These are phyloP conservation scores for Rhinopomastus cyanomelas DNA, from an alignment of 2,113 vertebrate species.

Conservation along the genomic window DNA sequence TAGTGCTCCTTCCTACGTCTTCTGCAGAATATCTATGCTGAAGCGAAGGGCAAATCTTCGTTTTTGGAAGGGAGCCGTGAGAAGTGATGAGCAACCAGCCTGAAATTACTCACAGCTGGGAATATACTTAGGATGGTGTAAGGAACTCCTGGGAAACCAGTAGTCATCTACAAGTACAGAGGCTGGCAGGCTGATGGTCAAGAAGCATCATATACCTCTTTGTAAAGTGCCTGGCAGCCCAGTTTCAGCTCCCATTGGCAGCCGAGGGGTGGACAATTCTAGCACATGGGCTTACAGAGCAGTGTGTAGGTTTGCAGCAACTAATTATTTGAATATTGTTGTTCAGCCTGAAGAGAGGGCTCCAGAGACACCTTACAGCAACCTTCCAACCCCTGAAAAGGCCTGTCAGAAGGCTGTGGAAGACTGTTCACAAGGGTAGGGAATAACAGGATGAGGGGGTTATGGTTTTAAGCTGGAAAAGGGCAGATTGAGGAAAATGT, in stretches of 20 bases:
- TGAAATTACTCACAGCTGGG: neutral
- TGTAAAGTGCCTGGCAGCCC: neutral
- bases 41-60: neutral
- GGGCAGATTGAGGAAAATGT: too few species aligned
- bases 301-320: neutral
- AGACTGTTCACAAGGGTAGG: too few species aligned
- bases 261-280: neutral
- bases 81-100: neutral
- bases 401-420: too few species aligned
- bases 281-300: neutral
- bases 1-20: neutral
- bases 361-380: too few species aligned
- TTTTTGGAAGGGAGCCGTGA: neutral
- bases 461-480: too few species aligned
- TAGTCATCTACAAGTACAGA: neutral
- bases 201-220: neutral
- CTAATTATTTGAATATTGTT: constrained; percentile 12
- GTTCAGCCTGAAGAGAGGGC: too few species aligned
- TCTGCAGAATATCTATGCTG: neutral
- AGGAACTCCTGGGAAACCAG: neutral
- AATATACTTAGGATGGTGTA: neutral
- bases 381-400: too few species aligned
- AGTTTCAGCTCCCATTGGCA: neutral
- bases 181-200: neutral
- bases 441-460: too few species aligned